These are phyloP conservation scores for Drosophila littoralis DNA, from an alignment of 1,140 invertebrate species.

Conservation along the genomic window DNA sequence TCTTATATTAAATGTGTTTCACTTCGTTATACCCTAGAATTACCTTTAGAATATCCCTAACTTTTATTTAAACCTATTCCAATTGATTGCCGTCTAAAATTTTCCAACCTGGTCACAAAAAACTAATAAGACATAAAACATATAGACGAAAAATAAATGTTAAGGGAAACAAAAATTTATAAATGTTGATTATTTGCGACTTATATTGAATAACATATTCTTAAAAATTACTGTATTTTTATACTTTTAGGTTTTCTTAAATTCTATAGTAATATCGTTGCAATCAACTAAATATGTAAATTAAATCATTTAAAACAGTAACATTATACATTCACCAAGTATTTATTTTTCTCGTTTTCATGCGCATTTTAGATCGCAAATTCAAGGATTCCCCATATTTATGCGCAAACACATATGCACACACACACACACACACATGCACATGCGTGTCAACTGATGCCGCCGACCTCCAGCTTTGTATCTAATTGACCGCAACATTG, in stretches of 20 bases:
- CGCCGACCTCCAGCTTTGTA: conserved; percentile 26
- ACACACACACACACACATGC: background rate
- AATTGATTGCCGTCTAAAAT: no score
- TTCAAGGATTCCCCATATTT: conserved; percentile 22
- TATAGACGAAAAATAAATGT: no score
- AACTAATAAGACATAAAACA: no score
- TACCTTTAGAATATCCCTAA: no score
- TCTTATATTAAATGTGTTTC: background rate
- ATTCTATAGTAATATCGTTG: background rate
- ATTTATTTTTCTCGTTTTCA: conserved; percentile 2
- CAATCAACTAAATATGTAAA: no score
- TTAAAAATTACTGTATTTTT: background rate
- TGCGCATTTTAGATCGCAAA: background rate
- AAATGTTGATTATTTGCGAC: no score
- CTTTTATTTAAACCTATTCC: no score
- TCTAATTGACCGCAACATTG: conserved; percentile 39
- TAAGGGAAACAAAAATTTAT: no score
- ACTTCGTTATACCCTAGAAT: background rate
- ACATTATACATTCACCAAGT: background rate
- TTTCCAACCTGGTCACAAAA: no score
- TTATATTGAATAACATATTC: no score
- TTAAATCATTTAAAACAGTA: background rate
- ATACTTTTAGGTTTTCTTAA: background rate
- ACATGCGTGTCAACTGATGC: conserved; percentile 18
- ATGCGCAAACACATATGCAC: background rate